Percentiles rank a stretch among this genome's conserved stretches.
Conservation (phyloP, 2,888 invertebrate species). For the Anthrax anthrax region DNA sequence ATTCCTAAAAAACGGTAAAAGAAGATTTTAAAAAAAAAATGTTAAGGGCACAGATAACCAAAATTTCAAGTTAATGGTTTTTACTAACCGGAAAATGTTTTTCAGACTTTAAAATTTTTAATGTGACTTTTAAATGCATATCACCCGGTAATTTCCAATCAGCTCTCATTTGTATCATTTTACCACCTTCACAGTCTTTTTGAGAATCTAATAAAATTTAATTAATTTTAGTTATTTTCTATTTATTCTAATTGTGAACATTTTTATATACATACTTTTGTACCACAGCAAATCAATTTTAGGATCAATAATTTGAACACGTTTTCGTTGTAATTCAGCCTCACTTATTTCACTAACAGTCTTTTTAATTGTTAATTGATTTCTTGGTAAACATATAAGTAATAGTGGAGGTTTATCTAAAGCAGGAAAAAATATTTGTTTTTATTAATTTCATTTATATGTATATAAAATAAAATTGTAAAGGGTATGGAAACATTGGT, state of each 20-base stretch:
- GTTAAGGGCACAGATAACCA: too few species aligned
- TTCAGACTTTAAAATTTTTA: constrained; percentile 59
- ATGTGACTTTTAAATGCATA: constrained; percentile 62
- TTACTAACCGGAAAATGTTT: constrained; percentile 44
- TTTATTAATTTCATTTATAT: too few species aligned
- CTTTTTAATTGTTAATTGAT: constrained; percentile 28
- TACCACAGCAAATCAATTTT: constrained; percentile 30
- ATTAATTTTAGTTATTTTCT: not conserved
- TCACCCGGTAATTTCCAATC: constrained; percentile 64
- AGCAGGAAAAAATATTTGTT: not conserved
- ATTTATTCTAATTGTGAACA: not conserved
- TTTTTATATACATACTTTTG: constrained; percentile 21
- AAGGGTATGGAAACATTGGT: too few species aligned
- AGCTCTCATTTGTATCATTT: constrained; percentile 54
- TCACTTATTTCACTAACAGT: constrained; percentile 29
- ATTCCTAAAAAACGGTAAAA: too few species aligned
- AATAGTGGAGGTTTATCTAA: constrained; percentile 27
- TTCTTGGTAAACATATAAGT: constrained; percentile 30
- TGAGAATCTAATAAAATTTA: constrained; percentile 38
- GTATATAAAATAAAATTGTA: too few species aligned
- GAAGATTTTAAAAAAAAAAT: too few species aligned
- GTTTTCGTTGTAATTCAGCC: constrained; percentile 26
- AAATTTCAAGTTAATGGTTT: not conserved
- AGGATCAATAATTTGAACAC: constrained; percentile 30
- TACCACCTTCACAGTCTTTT: constrained; percentile 45